phyloP scores from a whole-genome alignment of 2,113 vertebrate genomes.

The Lepus europaeus region DNA sequence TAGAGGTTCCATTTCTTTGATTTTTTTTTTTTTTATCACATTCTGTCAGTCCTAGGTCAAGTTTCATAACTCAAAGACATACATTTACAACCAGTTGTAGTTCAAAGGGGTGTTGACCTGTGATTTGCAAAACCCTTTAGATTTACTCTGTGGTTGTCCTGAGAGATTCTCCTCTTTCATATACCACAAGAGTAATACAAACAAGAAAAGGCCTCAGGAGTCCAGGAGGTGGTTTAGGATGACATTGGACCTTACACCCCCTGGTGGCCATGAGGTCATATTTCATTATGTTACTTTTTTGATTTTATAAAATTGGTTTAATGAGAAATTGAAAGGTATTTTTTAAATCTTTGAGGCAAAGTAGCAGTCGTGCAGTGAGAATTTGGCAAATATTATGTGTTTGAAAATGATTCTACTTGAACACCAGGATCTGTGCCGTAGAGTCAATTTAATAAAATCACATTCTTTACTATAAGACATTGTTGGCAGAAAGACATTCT shows the following conservation, averaged over 20 bases:
- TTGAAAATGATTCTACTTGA: background rate
- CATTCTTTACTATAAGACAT: background rate
- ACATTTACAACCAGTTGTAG: slow-evolving; percentile 64
- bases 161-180: background rate
- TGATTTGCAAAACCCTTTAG: slow-evolving; percentile 68
- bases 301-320: slow-evolving; percentile 24
- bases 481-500: background rate
- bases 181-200: background rate
- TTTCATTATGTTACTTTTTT: slow-evolving; percentile 4
- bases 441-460: background rate
- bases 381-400: background rate
- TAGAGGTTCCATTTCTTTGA: slow-evolving; percentile 65
- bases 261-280: slow-evolving; percentile 6
- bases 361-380: background rate
- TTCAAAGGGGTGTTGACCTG: slow-evolving; percentile 77
- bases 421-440: background rate
- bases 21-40: slow-evolving; percentile 74
- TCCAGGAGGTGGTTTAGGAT: background rate
- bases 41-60: slow-evolving; percentile 71
- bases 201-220: background rate
- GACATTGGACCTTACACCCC: background rate
- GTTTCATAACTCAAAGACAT: slow-evolving; percentile 74
- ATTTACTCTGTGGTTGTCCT: slow-evolving; percentile 49
- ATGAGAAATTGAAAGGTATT: slow-evolving; percentile 14
- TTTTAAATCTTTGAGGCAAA: slow-evolving; percentile 14